phyloP scores from a whole-genome alignment of 92 coral and sea anemone genomes.

The Anthopleura xanthogrammica region DNA sequence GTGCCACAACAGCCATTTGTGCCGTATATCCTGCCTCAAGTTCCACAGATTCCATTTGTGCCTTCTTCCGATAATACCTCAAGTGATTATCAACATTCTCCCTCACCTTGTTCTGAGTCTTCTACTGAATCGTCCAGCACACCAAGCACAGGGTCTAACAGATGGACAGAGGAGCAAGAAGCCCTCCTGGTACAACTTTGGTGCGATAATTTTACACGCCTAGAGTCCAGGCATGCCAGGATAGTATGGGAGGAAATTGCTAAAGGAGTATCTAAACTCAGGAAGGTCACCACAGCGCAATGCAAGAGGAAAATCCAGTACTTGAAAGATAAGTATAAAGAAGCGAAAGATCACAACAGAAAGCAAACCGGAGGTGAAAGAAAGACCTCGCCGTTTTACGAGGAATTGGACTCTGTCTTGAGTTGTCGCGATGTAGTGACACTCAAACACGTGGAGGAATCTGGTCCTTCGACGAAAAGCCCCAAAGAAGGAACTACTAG shows the following conservation, averaged over 20 bases:
- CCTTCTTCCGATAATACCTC: background rate
- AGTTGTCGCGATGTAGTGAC: constrained; percentile 26
- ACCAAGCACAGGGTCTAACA: background rate
- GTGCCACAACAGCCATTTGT: background rate
- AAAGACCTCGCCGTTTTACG: constrained; percentile 17
- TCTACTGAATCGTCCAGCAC: background rate
- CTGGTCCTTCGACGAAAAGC: too few relatives aligned
- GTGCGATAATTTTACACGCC: background rate
- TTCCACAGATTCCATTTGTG: background rate
- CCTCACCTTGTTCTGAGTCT: background rate
- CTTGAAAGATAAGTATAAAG: constrained; percentile 21
- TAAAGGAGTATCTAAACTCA: background rate
- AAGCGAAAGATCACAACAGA: constrained; percentile 10
- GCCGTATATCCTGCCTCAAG: background rate
- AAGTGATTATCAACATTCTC: background rate
- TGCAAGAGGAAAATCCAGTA: constrained; percentile 12
- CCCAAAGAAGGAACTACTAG: too few relatives aligned
- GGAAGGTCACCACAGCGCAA: background rate
- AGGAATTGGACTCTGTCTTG: constrained; percentile 9
- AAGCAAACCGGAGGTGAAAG: constrained; percentile 18
- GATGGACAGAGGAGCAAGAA: background rate
- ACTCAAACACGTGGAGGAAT: constrained; percentile 19
- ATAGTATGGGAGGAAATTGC: background rate
- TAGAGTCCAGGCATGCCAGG: background rate
- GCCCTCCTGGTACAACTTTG: background rate